Base-by-base conservation (phyloP, 1,140 invertebrate genomes). In the Potamilus streckersoni region DNA sequence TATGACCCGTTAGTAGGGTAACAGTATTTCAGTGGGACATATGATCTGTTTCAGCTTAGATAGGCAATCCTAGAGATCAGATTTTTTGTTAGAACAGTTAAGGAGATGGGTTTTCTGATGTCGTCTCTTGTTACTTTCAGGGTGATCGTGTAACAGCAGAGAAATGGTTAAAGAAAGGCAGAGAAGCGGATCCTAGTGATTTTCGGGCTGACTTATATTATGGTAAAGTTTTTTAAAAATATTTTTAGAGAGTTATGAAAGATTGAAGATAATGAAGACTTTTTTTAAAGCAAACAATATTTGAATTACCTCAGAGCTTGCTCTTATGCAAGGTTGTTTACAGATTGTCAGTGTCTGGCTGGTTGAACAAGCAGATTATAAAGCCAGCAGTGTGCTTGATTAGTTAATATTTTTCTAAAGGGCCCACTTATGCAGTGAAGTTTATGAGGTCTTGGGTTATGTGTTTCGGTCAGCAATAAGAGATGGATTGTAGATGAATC, bases 141-240 rank as follows among this genome's bases (percentile, higher is more conserved):
- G 96, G 95, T 83, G 92, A 95, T 79, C 89, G 93, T 62, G 87
- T 92, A 59, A 96, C 97, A 90, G 96, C 96, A 5, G 96, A 97
- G 89, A 92, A 94, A 85, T 96, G 95, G 95, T 97, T 97, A 87
- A 91, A 95, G 83, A 94, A 94, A 85, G 96, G 96, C 3, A 92
- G 95, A 78, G 91, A 92, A 76, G 90, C 98, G 75, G 95, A 95
- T 60, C 95, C 96, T 4, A 91, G 94, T 64, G 95, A 97, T 87
- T 93, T 95, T 1, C 93, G 93, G 76, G 94, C 95, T 20, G 94
- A 94, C 88, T 94, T 96, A 88, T 95, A 96, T 90, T 96, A 95
- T 87, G 95, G 95, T 96, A 80, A 71, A 8, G 11, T 6, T 69
- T 56, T 69, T 49, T 15, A 19, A n/a, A n/a, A n/a, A 17, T 15